Evolutionary conservation across 2,888 invertebrate genomes (phyloP), one percentile per base, ranked within the genome.

Genomic region (Ligdia adustata): DNA sequence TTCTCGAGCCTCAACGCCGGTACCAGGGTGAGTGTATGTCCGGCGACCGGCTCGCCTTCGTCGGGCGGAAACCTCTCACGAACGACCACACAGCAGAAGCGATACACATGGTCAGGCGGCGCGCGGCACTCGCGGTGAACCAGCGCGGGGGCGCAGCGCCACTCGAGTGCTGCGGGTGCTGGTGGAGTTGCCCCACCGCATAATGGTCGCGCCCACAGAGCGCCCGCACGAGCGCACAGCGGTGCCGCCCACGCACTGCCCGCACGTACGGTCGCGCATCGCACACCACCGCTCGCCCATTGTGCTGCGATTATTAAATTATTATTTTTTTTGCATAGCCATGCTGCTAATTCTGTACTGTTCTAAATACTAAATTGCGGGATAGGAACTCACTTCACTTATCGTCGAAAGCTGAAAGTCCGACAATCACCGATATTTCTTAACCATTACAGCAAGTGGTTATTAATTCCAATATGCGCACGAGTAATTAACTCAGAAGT

Each of bases 1-100:
- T 99, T 99, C 56, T 94, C 93, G 2, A 99, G 76, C 9, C 95
- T 92, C 9, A 99, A 90, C 0, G 97, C 97, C 14, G 98, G 96
- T 60, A 96, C 88, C 31, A 99, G 87, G 1, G 94, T 93, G 51
- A 99, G 94, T 9, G 95, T 94, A 81, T 99, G 99, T 0, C 96
- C 98, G 3, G 98, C 97, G 53, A 97, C 92, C 35, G 91, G 66
- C 9, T 79, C 66, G 4, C 92, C 92, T 22, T 84, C 72, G 57
- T 95, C 95, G 7, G 88, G 72, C 0, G 97, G 97, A 83, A 95
- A 98, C 57, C 94, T 94, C 73, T 97, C 96, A 49, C 96, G 92
- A 45, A 93, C 92, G 33, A 97, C 92, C 45, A 94, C 94, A 35
- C 95, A 94, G 80, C 95, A 96, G 83, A 97, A 95, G 68, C 97